Conservation (phyloP, 2,888 invertebrate genomes). For the Tholera decimalis region DNA sequence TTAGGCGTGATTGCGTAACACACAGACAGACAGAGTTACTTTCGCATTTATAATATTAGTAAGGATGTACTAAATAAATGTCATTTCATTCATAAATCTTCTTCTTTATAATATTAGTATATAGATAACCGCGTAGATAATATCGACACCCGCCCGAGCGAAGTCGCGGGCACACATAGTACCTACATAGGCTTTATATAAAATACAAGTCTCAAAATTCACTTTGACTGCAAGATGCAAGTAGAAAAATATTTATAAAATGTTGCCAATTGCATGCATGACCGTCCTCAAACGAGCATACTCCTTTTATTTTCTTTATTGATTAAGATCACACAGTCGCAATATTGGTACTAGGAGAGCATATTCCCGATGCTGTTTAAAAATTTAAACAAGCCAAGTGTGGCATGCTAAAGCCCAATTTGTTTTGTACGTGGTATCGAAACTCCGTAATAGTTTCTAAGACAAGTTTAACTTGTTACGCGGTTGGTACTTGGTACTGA, state of each 20-base stretch:
- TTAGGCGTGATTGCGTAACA: too few species aligned
- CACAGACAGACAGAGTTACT: too few species aligned
- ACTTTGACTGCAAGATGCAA: slow-evolving; percentile 20
- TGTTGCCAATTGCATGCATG: slow-evolving; percentile 19
- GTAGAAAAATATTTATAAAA: slow-evolving; percentile 13
- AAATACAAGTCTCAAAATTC: slow-evolving; percentile 13
- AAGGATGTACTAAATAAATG: too few species aligned
- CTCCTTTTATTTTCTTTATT: slow-evolving; percentile 12
- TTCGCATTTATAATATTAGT: too few species aligned
- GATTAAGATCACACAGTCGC: slow-evolving; percentile 1
- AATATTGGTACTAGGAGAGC: slow-evolving; percentile 44
- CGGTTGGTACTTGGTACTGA: slow-evolving; percentile 13
- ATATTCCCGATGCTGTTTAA: slow-evolving; percentile 36
- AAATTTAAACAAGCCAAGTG: slow-evolving; percentile 31
- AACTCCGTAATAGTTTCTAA: slow-evolving; percentile 25
- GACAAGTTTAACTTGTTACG: slow-evolving; percentile 12
- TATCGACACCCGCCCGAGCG: too few species aligned
- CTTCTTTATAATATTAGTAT: too few species aligned
- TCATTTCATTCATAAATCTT: too few species aligned
- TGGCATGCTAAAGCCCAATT: slow-evolving; percentile 36
- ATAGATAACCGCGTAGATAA: too few species aligned
- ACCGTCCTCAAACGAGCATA: slow-evolving; percentile 7
- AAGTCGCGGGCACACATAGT: too few species aligned
- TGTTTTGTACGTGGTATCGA: slow-evolving; percentile 40
- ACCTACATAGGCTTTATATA: background rate